Evolutionary conservation across 1,140 invertebrate genomes (phyloP).

Genomic region (Caerostris darwini): DNA sequence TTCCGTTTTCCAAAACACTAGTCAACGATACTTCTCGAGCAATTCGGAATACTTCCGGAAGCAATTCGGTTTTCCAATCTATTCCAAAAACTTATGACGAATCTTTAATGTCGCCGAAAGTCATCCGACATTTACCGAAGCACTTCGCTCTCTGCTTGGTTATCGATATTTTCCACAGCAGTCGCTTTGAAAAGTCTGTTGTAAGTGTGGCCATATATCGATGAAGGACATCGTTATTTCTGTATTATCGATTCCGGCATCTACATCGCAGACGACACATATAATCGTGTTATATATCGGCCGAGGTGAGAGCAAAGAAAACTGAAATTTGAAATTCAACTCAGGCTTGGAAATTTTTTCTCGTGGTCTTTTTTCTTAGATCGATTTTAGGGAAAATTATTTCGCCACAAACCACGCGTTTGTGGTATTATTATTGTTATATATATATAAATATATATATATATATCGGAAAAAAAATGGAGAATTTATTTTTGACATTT

Average conservation of each 20-base stretch:
- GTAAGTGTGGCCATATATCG: too few relatives aligned
- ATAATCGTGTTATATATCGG: background rate
- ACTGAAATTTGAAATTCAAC: constrained; percentile 8
- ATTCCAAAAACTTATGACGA: too few relatives aligned
- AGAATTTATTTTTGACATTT: constrained; percentile 28
- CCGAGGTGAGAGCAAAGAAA: background rate
- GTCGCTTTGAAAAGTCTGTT: too few relatives aligned
- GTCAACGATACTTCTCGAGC: too few relatives aligned
- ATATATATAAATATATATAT: too few relatives aligned
- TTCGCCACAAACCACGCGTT: background rate
- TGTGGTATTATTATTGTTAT: background rate
- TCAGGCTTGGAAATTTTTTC: background rate
- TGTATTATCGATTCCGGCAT: background rate
- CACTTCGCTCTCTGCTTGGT: too few relatives aligned
- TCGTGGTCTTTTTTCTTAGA: background rate
- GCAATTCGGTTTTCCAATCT: too few relatives aligned
- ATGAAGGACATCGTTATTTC: background rate
- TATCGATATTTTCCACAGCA: too few relatives aligned
- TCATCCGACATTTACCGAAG: too few relatives aligned
- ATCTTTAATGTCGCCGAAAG: too few relatives aligned
- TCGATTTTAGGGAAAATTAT: background rate
- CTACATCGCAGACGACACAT: background rate
- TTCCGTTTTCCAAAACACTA: too few relatives aligned
- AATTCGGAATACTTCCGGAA: too few relatives aligned
- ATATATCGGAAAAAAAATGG: background rate